Base-by-base conservation (phyloP, 2,113 vertebrate genomes). In the Dissostichus mawsoni region DNA sequence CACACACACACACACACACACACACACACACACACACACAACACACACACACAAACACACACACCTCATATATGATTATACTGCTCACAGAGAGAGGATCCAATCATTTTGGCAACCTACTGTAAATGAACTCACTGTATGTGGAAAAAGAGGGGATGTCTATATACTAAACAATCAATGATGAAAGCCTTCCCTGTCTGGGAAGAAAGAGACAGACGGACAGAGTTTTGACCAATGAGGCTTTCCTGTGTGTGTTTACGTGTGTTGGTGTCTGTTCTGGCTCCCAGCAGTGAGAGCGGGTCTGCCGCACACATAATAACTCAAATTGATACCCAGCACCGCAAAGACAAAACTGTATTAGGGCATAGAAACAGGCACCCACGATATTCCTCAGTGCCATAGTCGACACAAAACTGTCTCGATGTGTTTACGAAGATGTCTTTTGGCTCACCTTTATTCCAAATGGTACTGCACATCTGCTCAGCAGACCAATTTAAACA, bases 321-420 rank as follows among this genome's bases (percentile, higher is more conserved):
- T 89, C 80, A 83, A 70, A 87, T 76, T 87, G 69, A 87, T 91
- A 69, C 66, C 76, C 47, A 88, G 68, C 69, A 1, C 45, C 76
- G 67, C 63, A 44, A 11, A 2, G 45, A 70, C 78, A 73, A 69
- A 87, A 83, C 80, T 92, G 75, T 89, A 77, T 92, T 87, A 90
- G 83, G 86, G 72, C 84, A 85, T 77, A 68, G 56, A 87, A 76
- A 64, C 61, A 81, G 83, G 59, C 69, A 23, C 29, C 33, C 3
- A 2, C 53, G n/a, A 8, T 56, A 20, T 65, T 45, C 76, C 66
- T 44, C 18, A 11, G 9, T 18, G 61, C 64, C 62, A 18, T 59
- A 13, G 68, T 10, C 18, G 20, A 74, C 69, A 23, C 52, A 59
- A 48, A 64, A 29, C 48, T 13, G n/a, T 74, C 20, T 65, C 52